Conservation (phyloP, 2,888 invertebrate species). For the Philereme transversata region DNA sequence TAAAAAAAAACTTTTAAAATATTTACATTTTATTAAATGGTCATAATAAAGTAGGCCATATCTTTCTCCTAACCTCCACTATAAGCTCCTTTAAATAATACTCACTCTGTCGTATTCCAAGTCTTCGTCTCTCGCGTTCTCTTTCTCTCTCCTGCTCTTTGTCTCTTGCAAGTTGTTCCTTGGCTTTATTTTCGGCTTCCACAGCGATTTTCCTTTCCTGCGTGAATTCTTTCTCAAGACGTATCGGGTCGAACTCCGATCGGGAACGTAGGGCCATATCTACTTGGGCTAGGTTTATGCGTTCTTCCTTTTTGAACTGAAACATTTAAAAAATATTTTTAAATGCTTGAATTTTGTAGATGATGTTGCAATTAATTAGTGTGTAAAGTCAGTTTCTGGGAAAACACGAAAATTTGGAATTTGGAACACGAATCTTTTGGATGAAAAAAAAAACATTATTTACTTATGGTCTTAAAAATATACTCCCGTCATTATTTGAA, state of each 20-base stretch:
- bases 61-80: too few relatives aligned
- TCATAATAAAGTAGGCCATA: too few relatives aligned
- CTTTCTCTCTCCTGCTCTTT: conserved; percentile 80
- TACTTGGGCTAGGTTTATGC: conserved; percentile 87
- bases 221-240: conserved; percentile 60
- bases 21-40: too few relatives aligned
- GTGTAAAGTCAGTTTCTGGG: too few relatives aligned
- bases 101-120: conserved; percentile 55
- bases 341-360: too few relatives aligned
- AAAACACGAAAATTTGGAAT: too few relatives aligned
- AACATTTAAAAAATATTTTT: conserved; percentile 21
- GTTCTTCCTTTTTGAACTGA: conserved; percentile 95
- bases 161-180: conserved; percentile 50
- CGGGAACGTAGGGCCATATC: conserved; percentile 90
- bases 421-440: too few relatives aligned
- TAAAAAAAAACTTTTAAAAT: too few relatives aligned
- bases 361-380: too few relatives aligned
- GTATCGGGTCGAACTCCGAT: conserved; percentile 85
- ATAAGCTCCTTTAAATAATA: neutral
- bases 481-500: too few relatives aligned
- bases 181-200: conserved; percentile 43
- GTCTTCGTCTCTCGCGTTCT: conserved; percentile 46
- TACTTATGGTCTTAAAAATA: too few relatives aligned
- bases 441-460: too few relatives aligned
- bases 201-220: conserved; percentile 52